Evolutionary conservation across 2,797 vertebrate genomes (phyloP).

Genomic region (Tamandua tetradactyla): DNA sequence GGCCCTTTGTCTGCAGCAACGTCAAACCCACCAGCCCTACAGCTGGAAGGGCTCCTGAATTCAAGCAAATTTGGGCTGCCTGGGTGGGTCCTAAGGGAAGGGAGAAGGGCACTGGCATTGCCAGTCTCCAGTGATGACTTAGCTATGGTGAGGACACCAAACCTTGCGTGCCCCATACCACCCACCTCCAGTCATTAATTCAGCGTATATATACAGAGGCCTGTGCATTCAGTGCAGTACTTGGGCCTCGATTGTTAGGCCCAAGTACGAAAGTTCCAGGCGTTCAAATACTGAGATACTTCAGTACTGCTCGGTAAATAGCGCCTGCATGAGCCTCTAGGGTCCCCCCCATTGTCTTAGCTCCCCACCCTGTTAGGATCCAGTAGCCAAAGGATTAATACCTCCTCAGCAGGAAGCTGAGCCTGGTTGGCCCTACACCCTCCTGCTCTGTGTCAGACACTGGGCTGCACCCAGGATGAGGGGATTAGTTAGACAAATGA

Average conservation of each 20-base stretch:
- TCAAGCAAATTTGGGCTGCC: not conserved
- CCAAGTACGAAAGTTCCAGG: not conserved
- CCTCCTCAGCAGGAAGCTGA: not conserved
- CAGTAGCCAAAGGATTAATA: not conserved
- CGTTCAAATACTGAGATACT: not conserved
- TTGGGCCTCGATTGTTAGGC: not conserved
- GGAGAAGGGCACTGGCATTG: not conserved
- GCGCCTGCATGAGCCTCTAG: not conserved
- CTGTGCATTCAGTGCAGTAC: not conserved
- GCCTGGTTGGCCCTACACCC: too few species aligned
- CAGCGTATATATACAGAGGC: not conserved
- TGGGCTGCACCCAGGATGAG: too few species aligned
- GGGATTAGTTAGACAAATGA: not conserved
- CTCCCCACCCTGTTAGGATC: not conserved
- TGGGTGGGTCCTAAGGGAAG: not conserved
- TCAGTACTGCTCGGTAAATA: not conserved
- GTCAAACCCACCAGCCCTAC: rapidly evolving
- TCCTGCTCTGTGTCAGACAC: not conserved
- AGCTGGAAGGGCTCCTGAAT: not conserved
- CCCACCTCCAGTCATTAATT: not conserved
- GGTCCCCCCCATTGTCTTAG: not conserved
- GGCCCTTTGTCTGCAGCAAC: not conserved
- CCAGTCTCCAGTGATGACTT: not conserved
- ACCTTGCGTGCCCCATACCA: too few species aligned
- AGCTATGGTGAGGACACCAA: not conserved